Conservation (phyloP, 1,140 invertebrate genomes). For the Delia radicum region DNA sequence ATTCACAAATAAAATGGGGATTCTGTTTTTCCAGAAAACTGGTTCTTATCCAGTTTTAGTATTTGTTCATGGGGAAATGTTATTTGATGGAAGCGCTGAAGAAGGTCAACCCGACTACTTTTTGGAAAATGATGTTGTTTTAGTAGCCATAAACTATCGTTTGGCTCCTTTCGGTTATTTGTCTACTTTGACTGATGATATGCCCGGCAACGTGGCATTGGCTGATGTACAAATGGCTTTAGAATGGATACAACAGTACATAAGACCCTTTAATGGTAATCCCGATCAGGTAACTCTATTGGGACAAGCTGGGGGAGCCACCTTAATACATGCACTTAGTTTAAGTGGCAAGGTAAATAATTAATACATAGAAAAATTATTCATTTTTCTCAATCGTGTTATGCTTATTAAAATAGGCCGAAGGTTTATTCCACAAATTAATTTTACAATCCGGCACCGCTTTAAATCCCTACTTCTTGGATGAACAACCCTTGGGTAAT, state of each 20-base stretch:
- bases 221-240: constrained; percentile 66
- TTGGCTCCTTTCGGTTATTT: constrained; percentile 64
- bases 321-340: constrained; percentile 56
- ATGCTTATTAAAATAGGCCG: constrained; percentile 27
- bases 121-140: constrained; percentile 71
- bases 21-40: constrained; percentile 10
- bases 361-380: neutral
- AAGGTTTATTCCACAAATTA: constrained; percentile 42
- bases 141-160: constrained; percentile 80
- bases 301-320: constrained; percentile 64
- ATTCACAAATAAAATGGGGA: no score
- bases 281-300: constrained; percentile 61
- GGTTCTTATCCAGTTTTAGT: constrained; percentile 46
- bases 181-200: constrained; percentile 59
- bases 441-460: constrained; percentile 53
- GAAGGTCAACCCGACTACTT: constrained; percentile 73
- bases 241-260: constrained; percentile 65
- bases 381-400: no score
- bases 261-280: constrained; percentile 67
- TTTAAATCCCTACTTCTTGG: constrained; percentile 47
- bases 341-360: constrained; percentile 43
- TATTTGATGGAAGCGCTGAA: constrained; percentile 56
- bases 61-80: constrained; percentile 55
- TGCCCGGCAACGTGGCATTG: constrained; percentile 70
- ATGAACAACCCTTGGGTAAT: constrained; percentile 39